A percentile compares a stretch with the other conserved stretches of the same genome.
These are phyloP conservation scores for Ceratoteleas bidentatus DNA, from an alignment of 1,140 invertebrate genomes.

Conservation along the genomic window DNA sequence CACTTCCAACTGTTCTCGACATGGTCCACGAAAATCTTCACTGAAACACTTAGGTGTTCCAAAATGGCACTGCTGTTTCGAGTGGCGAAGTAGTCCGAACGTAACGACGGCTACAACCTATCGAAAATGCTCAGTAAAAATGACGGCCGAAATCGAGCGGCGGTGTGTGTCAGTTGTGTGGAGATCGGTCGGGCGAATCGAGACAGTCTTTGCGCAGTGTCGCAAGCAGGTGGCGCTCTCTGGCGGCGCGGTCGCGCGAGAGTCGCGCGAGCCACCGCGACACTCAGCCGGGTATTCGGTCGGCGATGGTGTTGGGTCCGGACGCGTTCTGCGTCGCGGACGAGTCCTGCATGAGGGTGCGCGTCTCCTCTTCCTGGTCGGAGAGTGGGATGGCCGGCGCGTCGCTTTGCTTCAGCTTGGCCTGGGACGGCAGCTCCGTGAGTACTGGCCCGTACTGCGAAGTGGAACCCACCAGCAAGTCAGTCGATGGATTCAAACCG, in stretches of 20 bases:
- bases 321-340: conserved; percentile 64
- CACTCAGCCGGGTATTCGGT: conserved; percentile 77
- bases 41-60: too few relatives aligned
- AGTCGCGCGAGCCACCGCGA: conserved; percentile 29
- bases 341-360: conserved; percentile 78
- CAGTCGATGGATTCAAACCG: conserved; percentile 82
- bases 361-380: conserved; percentile 79
- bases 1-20: too few relatives aligned
- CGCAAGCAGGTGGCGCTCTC: conserved; percentile 38
- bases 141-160: conserved; percentile 19
- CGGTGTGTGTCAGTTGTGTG: conserved; percentile 20
- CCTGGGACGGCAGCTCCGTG: conserved; percentile 78
- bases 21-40: too few relatives aligned
- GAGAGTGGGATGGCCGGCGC: conserved; percentile 74
- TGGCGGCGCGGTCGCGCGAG: conserved; percentile 23
- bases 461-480: conserved; percentile 82
- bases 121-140: conserved; percentile 17
- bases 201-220: conserved; percentile 59
- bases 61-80: background rate
- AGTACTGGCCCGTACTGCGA: conserved; percentile 82
- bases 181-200: conserved; percentile 57
- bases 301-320: conserved; percentile 69
- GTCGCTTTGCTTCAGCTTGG: conserved; percentile 75
- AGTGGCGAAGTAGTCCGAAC: conserved; percentile 1
- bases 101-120: conserved; percentile 25